phyloP scores from a whole-genome alignment of 2,797 vertebrate genomes.

The Myotis myotis region DNA sequence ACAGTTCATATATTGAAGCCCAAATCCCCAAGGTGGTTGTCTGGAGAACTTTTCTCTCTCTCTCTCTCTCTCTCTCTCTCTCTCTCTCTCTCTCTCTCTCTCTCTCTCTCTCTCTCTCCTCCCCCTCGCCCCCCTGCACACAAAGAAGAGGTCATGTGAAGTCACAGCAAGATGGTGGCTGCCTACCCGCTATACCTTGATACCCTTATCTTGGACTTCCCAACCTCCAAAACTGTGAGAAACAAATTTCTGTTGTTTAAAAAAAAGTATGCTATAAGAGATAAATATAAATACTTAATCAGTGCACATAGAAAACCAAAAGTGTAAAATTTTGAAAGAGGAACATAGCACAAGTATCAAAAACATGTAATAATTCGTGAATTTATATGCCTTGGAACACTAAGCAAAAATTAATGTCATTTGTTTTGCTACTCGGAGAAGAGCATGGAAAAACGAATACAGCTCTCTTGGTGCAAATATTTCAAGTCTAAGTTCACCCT shows the following conservation, averaged over 20 bases:
- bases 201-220: too few relatives aligned
- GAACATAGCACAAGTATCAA: background rate
- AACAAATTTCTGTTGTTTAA: too few relatives aligned
- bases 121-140: too few relatives aligned
- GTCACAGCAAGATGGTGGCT: background rate
- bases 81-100: too few relatives aligned
- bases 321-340: background rate
- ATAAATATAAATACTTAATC: conserved; percentile 50
- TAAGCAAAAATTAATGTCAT: conserved; percentile 6
- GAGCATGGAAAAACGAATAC: background rate
- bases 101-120: too few relatives aligned
- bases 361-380: background rate
- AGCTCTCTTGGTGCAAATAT: background rate
- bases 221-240: too few relatives aligned
- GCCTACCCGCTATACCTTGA: too few relatives aligned
- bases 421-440: conserved; percentile 48
- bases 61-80: background rate
- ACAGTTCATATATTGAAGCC: background rate
- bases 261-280: background rate
- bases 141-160: background rate
- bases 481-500: background rate
- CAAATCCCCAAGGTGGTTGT: background rate
- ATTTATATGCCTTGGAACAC: conserved; percentile 2
- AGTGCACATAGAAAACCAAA: conserved; percentile 37
- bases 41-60: background rate